phyloP scores from a whole-genome alignment of 2,797 vertebrate genomes.

The Natrix natrix region DNA sequence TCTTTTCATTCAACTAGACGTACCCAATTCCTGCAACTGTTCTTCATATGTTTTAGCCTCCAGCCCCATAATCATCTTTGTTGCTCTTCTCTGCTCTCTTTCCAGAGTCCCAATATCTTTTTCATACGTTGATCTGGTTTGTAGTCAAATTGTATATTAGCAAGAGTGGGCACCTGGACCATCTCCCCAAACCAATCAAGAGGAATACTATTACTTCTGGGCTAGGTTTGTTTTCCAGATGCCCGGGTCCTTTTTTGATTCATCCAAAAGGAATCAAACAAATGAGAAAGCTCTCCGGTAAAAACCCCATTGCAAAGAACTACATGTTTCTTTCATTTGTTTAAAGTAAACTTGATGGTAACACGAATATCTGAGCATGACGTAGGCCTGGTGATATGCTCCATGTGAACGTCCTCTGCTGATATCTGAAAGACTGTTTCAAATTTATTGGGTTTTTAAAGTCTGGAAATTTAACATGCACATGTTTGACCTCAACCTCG shows the following conservation, averaged over 20 bases:
- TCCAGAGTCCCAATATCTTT: neutral
- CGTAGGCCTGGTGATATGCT: conserved; percentile 29
- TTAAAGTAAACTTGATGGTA: conserved; percentile 42
- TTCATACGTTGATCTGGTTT: neutral
- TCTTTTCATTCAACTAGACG: neutral
- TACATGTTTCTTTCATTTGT: conserved; percentile 54
- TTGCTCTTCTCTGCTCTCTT: neutral
- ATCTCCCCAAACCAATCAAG: conserved; percentile 7
- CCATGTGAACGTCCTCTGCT: conserved; percentile 13
- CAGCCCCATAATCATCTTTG: neutral
- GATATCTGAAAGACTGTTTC: conserved; percentile 45
- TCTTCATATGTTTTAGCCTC: neutral
- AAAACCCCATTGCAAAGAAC: conserved; percentile 37
- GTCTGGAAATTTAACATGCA: conserved; percentile 42
- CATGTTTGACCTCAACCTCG: conserved; percentile 34
- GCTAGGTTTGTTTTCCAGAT: neutral
- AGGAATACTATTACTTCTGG: neutral
- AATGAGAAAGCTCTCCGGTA: conserved; percentile 16
- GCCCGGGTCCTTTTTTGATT: neutral
- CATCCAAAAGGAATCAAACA: neutral
- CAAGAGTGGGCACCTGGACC: neutral
- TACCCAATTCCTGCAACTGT: neutral
- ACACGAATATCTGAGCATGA: conserved; percentile 43
- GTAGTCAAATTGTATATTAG: neutral
- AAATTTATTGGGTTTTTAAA: conserved; percentile 46